Base-by-base conservation (phyloP, 92 coral and sea anemone genomes). In the Micromussa lordhowensis region DNA sequence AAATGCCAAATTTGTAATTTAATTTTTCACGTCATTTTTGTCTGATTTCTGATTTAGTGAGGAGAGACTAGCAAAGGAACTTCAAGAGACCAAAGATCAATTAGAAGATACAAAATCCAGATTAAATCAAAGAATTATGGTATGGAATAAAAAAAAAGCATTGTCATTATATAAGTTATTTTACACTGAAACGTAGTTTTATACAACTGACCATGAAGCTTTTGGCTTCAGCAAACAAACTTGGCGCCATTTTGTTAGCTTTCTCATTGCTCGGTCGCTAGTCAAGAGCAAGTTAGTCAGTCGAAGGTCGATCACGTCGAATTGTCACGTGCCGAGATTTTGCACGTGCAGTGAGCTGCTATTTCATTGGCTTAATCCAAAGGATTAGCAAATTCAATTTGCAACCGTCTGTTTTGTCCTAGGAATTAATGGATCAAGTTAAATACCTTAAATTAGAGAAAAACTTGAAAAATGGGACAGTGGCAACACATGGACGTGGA, bases 391-490 rank as follows among this genome's bases (percentile, higher is more conserved):
- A 30, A 22, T 3, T 79, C 58, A 14, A 61, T 2, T 1, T 61
- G 30, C 53, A 40, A 13, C 15, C 48, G 2, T 81, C 73, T 49
- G n/a, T 15, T 90, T 54, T 44, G 55, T 51, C 77, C 24, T 71
- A 97, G 99, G 99, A 97, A 81, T 88, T 96, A 59, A 91, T 88
- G 53, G 99, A 96, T 75, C 98, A 97, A 90, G 95, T 97, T 13
- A 97, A 96, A 81, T 90, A 91, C 36, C 81, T 97, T 24, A 97
- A 97, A 90, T 74, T 97, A 92, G 98, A 97, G 78, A 92, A 88
- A 71, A 94, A 97, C 36, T 69, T 97, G 29, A 92, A 95, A 44
- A 95, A 93, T 76, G 98, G 98, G 15, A 87, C 94, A 1, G 73
- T 90, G 48, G 82, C 95, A 71, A 32, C 91, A 34, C 94, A 88